These are phyloP conservation scores for Aphyosemion australe DNA, from an alignment of 2,113 vertebrate species.

Conservation along the genomic window DNA sequence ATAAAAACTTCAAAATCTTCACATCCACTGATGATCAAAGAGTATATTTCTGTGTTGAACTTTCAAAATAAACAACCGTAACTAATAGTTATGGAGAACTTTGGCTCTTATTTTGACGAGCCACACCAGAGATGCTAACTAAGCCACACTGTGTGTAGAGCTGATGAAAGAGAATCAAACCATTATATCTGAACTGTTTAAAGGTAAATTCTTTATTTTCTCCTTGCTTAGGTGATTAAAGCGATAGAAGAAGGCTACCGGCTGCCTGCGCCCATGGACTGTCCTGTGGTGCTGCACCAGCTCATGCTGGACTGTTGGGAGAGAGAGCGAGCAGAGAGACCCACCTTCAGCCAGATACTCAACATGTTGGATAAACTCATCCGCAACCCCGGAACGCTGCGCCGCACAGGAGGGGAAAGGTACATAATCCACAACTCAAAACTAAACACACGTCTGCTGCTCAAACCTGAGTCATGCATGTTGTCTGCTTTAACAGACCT, in stretches of 20 bases:
- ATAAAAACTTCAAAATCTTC: too few relatives aligned
- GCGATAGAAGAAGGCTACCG: constrained; percentile 97
- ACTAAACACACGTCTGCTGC: not conserved
- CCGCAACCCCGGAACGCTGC: constrained; percentile 94
- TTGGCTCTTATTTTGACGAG: too few relatives aligned
- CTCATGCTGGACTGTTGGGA: constrained; percentile 98
- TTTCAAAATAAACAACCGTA: too few relatives aligned
- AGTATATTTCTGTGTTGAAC: too few relatives aligned
- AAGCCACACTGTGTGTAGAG: too few relatives aligned
- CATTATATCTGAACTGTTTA: too few relatives aligned
- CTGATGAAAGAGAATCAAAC: too few relatives aligned
- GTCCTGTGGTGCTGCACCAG: constrained; percentile 93
- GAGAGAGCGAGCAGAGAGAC: constrained; percentile 92
- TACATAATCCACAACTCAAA: constrained; percentile 41
- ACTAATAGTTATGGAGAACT: too few relatives aligned
- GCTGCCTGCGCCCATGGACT: constrained; percentile 96
- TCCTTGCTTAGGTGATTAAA: constrained; percentile 88
- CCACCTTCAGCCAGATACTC: constrained; percentile 96
- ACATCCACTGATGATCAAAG: too few relatives aligned
- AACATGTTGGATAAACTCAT: constrained; percentile 99
- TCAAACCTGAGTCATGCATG: not conserved
- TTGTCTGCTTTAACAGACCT: constrained; percentile 76
- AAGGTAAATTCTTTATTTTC: not conserved
- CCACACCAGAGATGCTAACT: too few relatives aligned
- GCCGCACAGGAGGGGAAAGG: constrained; percentile 93